Percentiles rank a stretch among this genome's conserved stretches.
phyloP scores from a whole-genome alignment of 2,888 invertebrate genomes.

The Leistus spinibarbis region DNA sequence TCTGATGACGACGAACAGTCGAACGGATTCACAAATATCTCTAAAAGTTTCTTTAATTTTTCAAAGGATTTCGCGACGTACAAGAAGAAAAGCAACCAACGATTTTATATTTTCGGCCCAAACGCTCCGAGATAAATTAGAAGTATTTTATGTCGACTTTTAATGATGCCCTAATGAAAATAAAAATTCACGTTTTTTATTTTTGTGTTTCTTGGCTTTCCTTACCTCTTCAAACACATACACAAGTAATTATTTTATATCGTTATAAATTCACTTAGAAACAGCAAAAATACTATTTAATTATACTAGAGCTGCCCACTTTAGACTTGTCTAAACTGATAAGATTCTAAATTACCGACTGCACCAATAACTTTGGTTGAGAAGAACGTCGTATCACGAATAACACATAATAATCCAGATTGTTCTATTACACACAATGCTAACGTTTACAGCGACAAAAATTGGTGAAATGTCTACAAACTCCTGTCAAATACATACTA shows the following conservation, averaged over 20 bases:
- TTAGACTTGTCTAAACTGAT: not conserved
- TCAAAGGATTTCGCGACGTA: not conserved
- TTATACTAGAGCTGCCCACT: too few species aligned
- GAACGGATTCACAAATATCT: not conserved
- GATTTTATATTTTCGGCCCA: not conserved
- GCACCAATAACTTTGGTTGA: too few species aligned
- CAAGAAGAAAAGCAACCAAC: not conserved
- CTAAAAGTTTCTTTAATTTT: not conserved
- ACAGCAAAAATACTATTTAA: too few species aligned
- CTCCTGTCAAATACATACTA: too few species aligned
- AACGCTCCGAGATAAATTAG: not conserved
- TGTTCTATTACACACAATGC: too few species aligned
- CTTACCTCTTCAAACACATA: too few species aligned
- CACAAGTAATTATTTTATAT: not conserved
- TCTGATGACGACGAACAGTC: not conserved
- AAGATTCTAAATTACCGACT: not conserved
- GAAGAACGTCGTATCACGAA: too few species aligned
- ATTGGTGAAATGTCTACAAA: too few species aligned
- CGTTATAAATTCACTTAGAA: not conserved
- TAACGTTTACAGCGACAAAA: too few species aligned
- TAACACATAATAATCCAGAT: too few species aligned
- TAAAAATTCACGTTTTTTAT: not conserved
- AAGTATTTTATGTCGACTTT: not conserved
- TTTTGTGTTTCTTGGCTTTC: too few species aligned
- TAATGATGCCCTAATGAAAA: not conserved